A percentile compares a stretch with the other conserved stretches of the same genome.
These are phyloP conservation scores for Melanotaenia parkinsoni DNA, from an alignment of 2,797 vertebrate genomes.

Conservation along the genomic window DNA sequence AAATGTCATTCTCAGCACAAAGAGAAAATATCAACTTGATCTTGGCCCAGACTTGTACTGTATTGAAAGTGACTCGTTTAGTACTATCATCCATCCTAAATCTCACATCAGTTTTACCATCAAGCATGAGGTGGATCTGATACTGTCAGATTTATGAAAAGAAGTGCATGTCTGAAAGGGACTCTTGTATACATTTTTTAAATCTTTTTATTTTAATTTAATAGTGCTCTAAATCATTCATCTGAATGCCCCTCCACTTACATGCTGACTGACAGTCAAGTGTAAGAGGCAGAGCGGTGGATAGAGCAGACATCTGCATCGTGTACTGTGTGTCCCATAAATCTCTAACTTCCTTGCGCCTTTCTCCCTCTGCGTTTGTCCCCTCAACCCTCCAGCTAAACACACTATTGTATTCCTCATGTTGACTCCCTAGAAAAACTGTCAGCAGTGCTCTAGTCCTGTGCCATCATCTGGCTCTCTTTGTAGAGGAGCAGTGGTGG, in stretches of 20 bases:
- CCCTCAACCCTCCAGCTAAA: constrained; percentile 66
- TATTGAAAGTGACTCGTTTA: background rate
- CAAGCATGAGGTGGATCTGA: background rate
- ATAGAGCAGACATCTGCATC: constrained; percentile 55
- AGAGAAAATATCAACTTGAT: background rate
- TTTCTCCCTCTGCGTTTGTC: constrained; percentile 33
- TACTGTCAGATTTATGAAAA: background rate
- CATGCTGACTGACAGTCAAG: constrained; percentile 22
- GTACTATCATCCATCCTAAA: background rate
- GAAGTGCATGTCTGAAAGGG: background rate
- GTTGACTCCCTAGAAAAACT: constrained; percentile 65
- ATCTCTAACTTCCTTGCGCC: constrained; percentile 41
- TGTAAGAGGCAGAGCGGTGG: constrained; percentile 41
- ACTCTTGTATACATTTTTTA: background rate
- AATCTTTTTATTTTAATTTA: constrained; percentile 6
- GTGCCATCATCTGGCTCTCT: constrained; percentile 64
- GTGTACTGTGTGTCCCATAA: constrained; percentile 42
- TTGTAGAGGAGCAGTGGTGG: constrained; percentile 33
- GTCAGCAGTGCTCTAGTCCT: constrained; percentile 58
- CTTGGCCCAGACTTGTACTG: background rate
- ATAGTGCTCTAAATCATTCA: constrained; percentile 26
- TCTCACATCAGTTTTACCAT: background rate
- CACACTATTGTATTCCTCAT: constrained; percentile 63
- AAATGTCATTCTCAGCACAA: background rate
- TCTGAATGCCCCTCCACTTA: constrained; percentile 13